phyloP scores from a whole-genome alignment of 2,888 invertebrate species.

The Myopa testacea region DNA sequence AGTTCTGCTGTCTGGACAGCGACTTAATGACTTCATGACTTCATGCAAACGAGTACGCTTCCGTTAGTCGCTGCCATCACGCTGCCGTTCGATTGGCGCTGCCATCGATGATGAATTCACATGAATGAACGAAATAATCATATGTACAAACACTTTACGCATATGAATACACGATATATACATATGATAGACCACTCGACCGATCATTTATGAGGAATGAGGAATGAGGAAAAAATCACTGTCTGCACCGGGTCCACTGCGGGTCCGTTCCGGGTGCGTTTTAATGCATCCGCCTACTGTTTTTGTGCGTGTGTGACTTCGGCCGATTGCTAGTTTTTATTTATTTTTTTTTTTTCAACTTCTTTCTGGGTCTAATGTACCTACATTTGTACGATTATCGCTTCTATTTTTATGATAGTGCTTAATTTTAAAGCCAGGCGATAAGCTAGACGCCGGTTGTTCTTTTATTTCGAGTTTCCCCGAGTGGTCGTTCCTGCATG shows the following conservation, averaged over 20 bases:
- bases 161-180: not conserved
- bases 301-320: conserved; percentile 6
- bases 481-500: not conserved
- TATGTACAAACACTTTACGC: not conserved
- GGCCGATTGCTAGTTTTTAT: not conserved
- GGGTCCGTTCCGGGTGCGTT: conserved; percentile 1
- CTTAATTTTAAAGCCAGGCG: conserved; percentile 6
- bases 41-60: conserved; percentile 14
- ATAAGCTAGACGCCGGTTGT: conserved; percentile 31
- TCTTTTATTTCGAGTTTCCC: not conserved
- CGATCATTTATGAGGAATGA: conserved; percentile 27
- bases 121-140: not conserved
- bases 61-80: conserved; percentile 11
- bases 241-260: not conserved
- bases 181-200: conserved; percentile 4
- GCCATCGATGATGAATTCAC: not conserved
- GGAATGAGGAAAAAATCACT: conserved; percentile 10
- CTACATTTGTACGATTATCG: not conserved
- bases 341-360: not conserved
- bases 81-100: not conserved
- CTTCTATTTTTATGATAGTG: conserved; percentile 24
- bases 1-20: conserved; percentile 12
- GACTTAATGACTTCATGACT: conserved; percentile 28
- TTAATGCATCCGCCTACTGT: conserved; percentile 11
- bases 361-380: not conserved